Evolutionary conservation across 2,888 invertebrate species (phyloP).

Genomic region (Apantesis nais): DNA sequence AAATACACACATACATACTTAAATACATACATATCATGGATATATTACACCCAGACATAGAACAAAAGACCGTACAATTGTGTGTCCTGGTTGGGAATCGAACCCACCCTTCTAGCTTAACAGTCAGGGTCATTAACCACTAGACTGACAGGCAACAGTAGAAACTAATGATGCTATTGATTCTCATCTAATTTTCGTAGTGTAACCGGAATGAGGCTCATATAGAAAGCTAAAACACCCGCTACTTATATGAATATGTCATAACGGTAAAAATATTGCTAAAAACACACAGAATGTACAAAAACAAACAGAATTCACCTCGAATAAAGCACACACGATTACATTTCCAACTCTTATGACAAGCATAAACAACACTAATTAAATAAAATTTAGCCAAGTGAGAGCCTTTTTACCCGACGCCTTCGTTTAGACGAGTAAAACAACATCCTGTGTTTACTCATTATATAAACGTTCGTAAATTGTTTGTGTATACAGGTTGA

Average conservation of each 20-base stretch:
- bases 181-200: not conserved
- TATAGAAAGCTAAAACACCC: not conserved
- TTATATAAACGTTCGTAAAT: constrained; percentile 33
- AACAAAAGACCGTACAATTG: too few species aligned
- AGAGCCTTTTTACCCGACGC: constrained; percentile 31
- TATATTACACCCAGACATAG: too few species aligned
- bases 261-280: constrained; percentile 8
- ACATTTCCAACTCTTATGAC: constrained; percentile 19
- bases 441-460: constrained; percentile 45
- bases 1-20: too few species aligned
- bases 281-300: constrained; percentile 17
- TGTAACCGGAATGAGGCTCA: not conserved
- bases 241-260: constrained; percentile 3
- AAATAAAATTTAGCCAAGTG: constrained; percentile 28
- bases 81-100: too few species aligned
- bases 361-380: constrained; percentile 27
- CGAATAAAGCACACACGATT: constrained; percentile 14
- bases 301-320: constrained; percentile 13
- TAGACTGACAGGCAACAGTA: not conserved
- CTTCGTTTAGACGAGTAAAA: constrained; percentile 35
- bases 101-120: not conserved
- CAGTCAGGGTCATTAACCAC: not conserved
- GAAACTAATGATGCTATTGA: not conserved
- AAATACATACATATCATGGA: too few species aligned
- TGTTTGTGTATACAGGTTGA: constrained; percentile 28